Conservation (phyloP, 2,797 vertebrate species). For the Pipistrellus kuhlii region DNA sequence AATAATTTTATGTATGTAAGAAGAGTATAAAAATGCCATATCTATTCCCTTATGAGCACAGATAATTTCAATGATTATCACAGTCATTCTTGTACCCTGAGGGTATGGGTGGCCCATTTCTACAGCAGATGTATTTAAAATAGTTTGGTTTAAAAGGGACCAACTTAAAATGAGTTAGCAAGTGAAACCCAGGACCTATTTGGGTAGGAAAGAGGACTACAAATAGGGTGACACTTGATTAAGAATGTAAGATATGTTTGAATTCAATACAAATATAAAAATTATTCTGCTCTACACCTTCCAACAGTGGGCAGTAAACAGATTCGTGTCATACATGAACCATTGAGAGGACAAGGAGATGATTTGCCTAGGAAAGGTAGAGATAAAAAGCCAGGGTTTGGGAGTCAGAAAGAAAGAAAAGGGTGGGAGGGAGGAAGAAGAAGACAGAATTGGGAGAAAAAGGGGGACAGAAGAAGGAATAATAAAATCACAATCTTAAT, state of each 20-base stretch:
- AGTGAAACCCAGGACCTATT: conserved; percentile 2
- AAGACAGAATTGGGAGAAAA: not conserved
- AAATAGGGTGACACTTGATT: not conserved
- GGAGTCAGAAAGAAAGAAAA: not conserved
- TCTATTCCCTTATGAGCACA: conserved; percentile 67
- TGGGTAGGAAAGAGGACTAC: not conserved
- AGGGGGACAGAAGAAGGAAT: not conserved
- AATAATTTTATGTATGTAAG: conserved; percentile 49
- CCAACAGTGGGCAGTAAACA: not conserved
- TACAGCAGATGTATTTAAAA: conserved; percentile 63
- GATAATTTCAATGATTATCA: conserved; percentile 62
- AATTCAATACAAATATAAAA: not conserved
- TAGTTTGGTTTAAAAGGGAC: not conserved
- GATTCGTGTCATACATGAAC: not conserved
- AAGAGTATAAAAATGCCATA: conserved; percentile 46
- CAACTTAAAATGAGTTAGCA: conserved; percentile 35
- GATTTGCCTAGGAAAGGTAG: not conserved
- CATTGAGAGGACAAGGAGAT: not conserved
- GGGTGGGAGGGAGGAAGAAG: not conserved
- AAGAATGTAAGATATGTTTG: not conserved
- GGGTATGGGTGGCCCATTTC: conserved; percentile 75
- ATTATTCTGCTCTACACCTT: not conserved
- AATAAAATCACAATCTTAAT: not conserved
- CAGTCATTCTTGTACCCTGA: conserved; percentile 48
- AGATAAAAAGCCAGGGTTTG: not conserved